Base-by-base conservation (phyloP, 2,113 vertebrate species). In the Silurus glanis region DNA sequence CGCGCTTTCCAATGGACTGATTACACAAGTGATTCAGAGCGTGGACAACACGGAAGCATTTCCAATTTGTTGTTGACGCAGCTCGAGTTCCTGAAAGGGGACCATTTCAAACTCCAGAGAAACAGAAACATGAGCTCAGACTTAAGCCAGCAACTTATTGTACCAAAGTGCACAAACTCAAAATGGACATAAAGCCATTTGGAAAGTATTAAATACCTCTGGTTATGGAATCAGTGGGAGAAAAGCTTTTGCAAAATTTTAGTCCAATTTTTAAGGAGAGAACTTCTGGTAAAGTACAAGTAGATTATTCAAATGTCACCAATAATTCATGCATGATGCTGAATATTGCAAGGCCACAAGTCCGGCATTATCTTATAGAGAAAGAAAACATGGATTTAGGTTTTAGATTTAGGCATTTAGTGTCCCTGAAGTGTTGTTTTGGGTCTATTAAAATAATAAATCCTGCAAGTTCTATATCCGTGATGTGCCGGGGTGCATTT, bases 321-420 rank as follows among this genome's bases (percentile, higher is more conserved):
- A 61, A 47, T 47, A 19, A 62, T 47, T 23, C 14, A 37, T 9
- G 37, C 76, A 9, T 79, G 7, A 10, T 62, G 56, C 47, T 62
- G 5, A 14, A 61, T 81, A 81, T 62, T 81, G 79, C 28, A 81
- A 79, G n/a, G 21, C 19, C 25, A 80, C n/a, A 80, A 37, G n/a
- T 58, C 23, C 14, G 21, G 19, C 49, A 53, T n/a, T 23, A 25
- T 14, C 7, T 76, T 55, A 28, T 25, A 56, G 4, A 45, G 56
- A 61, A 61, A 45, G 28, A 64, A 64, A 51, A 64, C 19, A 62
- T 64, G 59, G 59, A 49, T 81, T 64, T 62, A 14, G 37, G 17
- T 61, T 62, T 37, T 37, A 37, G 37, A 2, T 37, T 37, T 37
- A 37, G 37, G 37, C 37, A 37, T 37, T 37, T 37, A 37, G 37